Conservation (phyloP, 64 coral and sea anemone species). For the Montipora capricornis region DNA sequence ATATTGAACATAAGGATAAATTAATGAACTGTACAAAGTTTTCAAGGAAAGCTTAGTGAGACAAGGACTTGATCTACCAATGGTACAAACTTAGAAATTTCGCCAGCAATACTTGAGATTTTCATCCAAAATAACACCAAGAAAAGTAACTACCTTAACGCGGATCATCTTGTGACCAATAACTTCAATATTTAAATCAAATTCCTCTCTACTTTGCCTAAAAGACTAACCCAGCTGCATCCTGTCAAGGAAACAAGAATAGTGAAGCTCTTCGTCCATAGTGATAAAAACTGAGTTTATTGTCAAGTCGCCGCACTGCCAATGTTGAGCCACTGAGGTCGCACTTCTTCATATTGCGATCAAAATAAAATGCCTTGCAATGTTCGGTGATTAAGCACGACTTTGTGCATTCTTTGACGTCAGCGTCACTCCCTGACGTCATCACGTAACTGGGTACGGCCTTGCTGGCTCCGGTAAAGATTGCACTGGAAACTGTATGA, state of each 20-base stretch:
- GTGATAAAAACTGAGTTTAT: neutral
- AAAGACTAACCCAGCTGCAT: neutral
- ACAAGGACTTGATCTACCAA: too few relatives aligned
- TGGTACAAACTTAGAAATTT: too few relatives aligned
- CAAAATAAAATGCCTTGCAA: slow-evolving; percentile 21
- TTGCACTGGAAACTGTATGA: neutral
- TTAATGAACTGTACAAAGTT: too few relatives aligned
- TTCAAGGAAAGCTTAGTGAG: too few relatives aligned
- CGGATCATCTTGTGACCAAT: too few relatives aligned
- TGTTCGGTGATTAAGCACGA: slow-evolving; percentile 6
- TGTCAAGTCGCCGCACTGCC: neutral
- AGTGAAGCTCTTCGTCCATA: neutral
- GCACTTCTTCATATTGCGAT: neutral
- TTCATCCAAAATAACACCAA: too few relatives aligned
- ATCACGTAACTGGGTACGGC: neutral
- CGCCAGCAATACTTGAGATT: too few relatives aligned
- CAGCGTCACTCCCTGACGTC: neutral
- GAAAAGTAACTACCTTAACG: too few relatives aligned
- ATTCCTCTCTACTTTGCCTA: too few relatives aligned
- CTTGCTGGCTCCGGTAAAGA: neutral
- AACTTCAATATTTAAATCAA: too few relatives aligned
- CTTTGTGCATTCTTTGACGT: slow-evolving; percentile 12
- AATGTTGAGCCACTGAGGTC: neutral
- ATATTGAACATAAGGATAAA: too few relatives aligned
- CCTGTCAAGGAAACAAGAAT: neutral